A percentile compares a stretch with the other conserved stretches of the same genome.
These are phyloP conservation scores for Cottus gobio DNA, from an alignment of 2,113 vertebrate species.

Conservation along the genomic window DNA sequence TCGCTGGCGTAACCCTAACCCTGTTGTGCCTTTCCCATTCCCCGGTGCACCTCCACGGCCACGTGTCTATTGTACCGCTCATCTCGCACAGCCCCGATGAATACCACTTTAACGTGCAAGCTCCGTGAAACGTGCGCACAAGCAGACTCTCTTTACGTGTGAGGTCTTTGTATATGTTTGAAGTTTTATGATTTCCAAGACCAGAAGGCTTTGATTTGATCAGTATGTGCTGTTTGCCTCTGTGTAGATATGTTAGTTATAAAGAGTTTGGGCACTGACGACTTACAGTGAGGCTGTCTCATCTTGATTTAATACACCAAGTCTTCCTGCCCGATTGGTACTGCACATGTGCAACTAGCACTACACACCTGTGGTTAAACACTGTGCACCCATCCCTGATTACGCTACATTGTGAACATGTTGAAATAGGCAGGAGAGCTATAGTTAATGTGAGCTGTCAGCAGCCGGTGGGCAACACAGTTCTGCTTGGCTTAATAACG, in stretches of 20 bases:
- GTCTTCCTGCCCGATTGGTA: neutral
- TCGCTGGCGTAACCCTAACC: slow-evolving; percentile 22
- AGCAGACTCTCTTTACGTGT: neutral
- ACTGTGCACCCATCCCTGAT: neutral
- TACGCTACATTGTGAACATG: too few relatives aligned
- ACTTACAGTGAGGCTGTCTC: slow-evolving; percentile 14
- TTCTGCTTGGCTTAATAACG: too few relatives aligned
- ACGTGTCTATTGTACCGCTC: slow-evolving; percentile 23
- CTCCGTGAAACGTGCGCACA: neutral
- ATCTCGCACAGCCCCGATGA: slow-evolving; percentile 47
- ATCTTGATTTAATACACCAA: slow-evolving; percentile 31
- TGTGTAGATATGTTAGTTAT: neutral
- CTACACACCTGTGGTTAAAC: neutral
- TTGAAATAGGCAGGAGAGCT: too few relatives aligned
- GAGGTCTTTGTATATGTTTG: neutral
- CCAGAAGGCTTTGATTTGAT: neutral
- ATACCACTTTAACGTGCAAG: slow-evolving; percentile 45
- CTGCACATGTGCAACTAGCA: neutral
- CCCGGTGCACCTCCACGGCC: slow-evolving; percentile 13
- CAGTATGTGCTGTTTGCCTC: neutral
- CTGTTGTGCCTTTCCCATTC: slow-evolving; percentile 4
- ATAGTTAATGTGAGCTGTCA: too few relatives aligned
- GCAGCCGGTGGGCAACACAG: too few relatives aligned
- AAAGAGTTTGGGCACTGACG: slow-evolving; percentile 9
- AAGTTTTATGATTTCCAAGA: neutral